These are phyloP conservation scores for Cavia porcellus DNA, from an alignment of 2,113 vertebrate genomes.

Conservation along the genomic window DNA sequence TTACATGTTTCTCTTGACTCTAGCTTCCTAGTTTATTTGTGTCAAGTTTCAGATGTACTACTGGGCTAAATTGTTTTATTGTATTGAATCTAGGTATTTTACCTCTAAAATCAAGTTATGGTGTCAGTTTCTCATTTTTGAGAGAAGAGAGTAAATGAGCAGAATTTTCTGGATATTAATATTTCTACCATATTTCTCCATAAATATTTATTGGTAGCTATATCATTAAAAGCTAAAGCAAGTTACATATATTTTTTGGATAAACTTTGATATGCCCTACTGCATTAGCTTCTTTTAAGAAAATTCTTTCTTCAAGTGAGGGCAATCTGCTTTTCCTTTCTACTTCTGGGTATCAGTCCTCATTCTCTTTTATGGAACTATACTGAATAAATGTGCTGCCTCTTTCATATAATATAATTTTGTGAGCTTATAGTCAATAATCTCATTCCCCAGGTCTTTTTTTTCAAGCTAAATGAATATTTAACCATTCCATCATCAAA, in stretches of 20 bases:
- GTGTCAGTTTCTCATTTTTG: not conserved
- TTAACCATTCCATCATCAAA: slow-evolving; percentile 21
- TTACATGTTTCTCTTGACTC: not conserved
- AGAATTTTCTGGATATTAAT: slow-evolving; percentile 48
- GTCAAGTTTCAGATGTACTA: not conserved
- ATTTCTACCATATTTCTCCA: not conserved
- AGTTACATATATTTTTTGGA: not conserved
- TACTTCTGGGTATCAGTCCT: not conserved
- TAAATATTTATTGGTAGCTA: not conserved
- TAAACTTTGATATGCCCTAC: not conserved
- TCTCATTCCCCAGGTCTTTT: not conserved
- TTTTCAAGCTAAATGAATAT: slow-evolving; percentile 40
- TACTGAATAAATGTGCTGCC: not conserved
- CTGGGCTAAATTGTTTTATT: not conserved
- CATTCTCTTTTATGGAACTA: not conserved
- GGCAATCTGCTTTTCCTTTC: not conserved
- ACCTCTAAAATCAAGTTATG: not conserved
- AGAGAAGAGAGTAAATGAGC: not conserved
- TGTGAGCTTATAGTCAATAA: not conserved
- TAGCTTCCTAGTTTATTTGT: not conserved
- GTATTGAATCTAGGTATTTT: not conserved
- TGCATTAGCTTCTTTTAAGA: not conserved
- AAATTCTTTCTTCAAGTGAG: not conserved
- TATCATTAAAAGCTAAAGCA: slow-evolving; percentile 14
- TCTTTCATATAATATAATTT: slow-evolving; percentile 13